Evolutionary conservation across 2,797 vertebrate species (phyloP).

Genomic region (Tauraco hartlaubi): DNA sequence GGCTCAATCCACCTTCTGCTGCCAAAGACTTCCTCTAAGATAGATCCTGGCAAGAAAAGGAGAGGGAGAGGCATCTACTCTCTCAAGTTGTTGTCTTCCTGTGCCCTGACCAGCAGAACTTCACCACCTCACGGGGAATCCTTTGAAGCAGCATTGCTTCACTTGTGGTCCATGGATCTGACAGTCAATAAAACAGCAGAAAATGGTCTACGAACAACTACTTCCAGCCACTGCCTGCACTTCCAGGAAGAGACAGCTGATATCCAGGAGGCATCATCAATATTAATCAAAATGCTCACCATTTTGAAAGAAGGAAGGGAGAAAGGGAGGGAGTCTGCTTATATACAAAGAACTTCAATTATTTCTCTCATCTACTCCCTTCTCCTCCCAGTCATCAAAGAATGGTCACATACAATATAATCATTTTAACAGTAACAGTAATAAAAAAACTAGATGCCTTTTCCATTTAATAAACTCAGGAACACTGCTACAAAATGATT

Average conservation of each 20-base stretch:
- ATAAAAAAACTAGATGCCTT: background rate
- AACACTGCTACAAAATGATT: background rate
- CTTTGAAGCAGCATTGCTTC: background rate
- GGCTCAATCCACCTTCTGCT: background rate
- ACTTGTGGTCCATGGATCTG: background rate
- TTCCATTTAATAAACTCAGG: background rate
- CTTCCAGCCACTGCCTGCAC: background rate
- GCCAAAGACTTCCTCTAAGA: background rate
- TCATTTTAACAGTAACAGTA: background rate
- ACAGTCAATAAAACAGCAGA: background rate
- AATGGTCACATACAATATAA: background rate
- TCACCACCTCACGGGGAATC: background rate
- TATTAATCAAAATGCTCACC: background rate
- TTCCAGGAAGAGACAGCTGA: background rate
- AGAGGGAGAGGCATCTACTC: background rate
- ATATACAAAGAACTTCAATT: background rate
- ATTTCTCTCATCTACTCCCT: background rate
- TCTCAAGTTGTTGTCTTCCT: background rate
- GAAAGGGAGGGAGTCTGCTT: background rate
- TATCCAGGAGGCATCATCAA: background rate
- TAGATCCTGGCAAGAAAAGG: background rate
- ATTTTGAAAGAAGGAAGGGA: background rate
- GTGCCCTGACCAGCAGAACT: background rate
- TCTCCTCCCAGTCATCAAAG: background rate
- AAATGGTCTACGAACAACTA: background rate